Evolutionary conservation across 2,888 invertebrate species (phyloP).

Genomic region (Pheosia gnoma): DNA sequence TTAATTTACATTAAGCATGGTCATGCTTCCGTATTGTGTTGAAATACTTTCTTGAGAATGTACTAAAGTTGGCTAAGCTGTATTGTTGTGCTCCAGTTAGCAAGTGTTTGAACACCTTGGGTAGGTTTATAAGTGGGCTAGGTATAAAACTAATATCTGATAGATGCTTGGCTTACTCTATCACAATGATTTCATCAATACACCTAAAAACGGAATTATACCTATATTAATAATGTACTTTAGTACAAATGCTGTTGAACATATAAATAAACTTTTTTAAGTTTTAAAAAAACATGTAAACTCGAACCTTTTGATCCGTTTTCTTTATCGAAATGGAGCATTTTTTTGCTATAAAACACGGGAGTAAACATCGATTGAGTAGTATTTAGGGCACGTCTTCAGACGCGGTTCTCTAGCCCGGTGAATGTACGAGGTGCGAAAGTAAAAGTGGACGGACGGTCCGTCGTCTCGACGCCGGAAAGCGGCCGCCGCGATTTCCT

Average conservation of each 20-base stretch:
- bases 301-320: conserved; percentile 7
- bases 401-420: conserved; percentile 53
- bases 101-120: conserved; percentile 27
- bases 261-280: too few species aligned
- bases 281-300: too few species aligned
- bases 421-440: conserved; percentile 74
- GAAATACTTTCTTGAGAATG: neutral
- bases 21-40: neutral
- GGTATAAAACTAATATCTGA: neutral
- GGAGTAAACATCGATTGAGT: conserved; percentile 43
- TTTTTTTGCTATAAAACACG: conserved; percentile 24
- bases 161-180: too few species aligned
- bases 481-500: conserved; percentile 60
- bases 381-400: conserved; percentile 58
- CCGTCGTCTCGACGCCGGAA: conserved; percentile 50
- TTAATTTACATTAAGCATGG: too few species aligned
- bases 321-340: conserved; percentile 18
- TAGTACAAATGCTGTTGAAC: too few species aligned
- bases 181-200: too few species aligned
- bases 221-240: too few species aligned
- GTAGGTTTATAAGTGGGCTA: neutral
- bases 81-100: conserved; percentile 36
- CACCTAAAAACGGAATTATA: too few species aligned
- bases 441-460: conserved; percentile 70
- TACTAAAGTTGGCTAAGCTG: neutral